Evolutionary conservation across 2,797 vertebrate species (phyloP), one percentile per base, ranked within the genome.

Genomic region (Lepidocolaptes lacrymiger): DNA sequence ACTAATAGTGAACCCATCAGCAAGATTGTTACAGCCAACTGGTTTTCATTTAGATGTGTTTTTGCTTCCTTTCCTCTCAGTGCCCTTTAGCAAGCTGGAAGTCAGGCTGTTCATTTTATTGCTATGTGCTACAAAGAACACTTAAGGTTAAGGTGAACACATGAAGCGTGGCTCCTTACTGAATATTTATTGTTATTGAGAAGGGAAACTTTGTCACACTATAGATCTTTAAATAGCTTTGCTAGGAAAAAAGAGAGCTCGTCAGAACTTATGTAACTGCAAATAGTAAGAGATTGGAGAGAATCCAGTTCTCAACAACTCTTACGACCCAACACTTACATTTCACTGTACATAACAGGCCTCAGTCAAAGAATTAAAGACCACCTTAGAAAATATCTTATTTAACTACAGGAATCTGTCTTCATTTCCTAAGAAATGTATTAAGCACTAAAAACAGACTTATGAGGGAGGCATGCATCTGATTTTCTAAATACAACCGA

Each of bases 101-200:
- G 68, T 55, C 82, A 92, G 96, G 63, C 69, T 91, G 82, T 28
- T 91, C 76, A 66, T 93, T 95, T 95, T 85, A 93, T 64, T 91
- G 75, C 62, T 74, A 0, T 15, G 62, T 78, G 79, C 61, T 71
- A 58, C 56, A 54, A 90, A 91, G 68, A 92, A 44, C 91, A 51
- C 44, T 91, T 75, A 19, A 7, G 44, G 88, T 62, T 91, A 86
- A 89, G 5, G 8, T 18, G 71, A 95, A 54, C 49, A 34, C 55
- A 74, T 1, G 14, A 62, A 88, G 30, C 3, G 0, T 27, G 34
- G 30, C 72, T 94, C 51, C 84, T 96, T 89, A 81, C 21, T 82
- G 86, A 80, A 58, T 88, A 93, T 67, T 93, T 93, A 78, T n/a
- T 77, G 51, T 22, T 61, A 49, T 8, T 41, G 54, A 86, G 67